Evolutionary conservation across 2,888 invertebrate genomes (phyloP), one percentile per base, ranked within the genome.

Genomic region (Xanthostigma xanthostigma): DNA sequence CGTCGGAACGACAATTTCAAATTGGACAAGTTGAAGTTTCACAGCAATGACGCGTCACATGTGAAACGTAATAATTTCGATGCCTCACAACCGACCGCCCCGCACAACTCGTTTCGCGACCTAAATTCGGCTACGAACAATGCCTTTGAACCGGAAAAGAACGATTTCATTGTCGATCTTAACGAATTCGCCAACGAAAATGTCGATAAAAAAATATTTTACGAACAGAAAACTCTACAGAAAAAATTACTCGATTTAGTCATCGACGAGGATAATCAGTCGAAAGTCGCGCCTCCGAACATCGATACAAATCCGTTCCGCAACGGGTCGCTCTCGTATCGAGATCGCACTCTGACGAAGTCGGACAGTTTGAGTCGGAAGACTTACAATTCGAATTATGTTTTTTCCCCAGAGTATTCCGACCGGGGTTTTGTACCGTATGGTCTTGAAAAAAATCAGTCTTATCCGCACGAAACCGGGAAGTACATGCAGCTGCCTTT

Each of bases 351-450:
- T 10, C 53, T 68, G 39, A 67, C 67, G 9, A 67, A 68, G 58
- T 67, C 67, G 0, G 69, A 68, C 51, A 66, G 63, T 51, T 64
- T 69, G 60, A 58, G 62, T 14, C 58, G 68, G 12, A 68, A 68
- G 56, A 67, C 62, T 9, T 68, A 68, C 51, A 53, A 56, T n/a
- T 52, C 57, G 4, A 59, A 61, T 41, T 56, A 56, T 17, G 37
- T 49, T 11, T 37, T 49, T 39, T 49, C 51, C 14, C 52, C 48
- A n/a, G 48, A 51, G 13, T 48, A 48, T 48, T 33, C 45, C 42
- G 36, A 51, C 40, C 45, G 42, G 42, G 37, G 47, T 48, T 44
- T 47, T 45, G 49, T 47, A 17, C 52, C 58, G 36, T 55, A 55
- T 46, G 50, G 55, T 46, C 55, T 54, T 44, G 58, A 56, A 36